phyloP scores from a whole-genome alignment of 2,888 invertebrate species.

The Philereme transversata region DNA sequence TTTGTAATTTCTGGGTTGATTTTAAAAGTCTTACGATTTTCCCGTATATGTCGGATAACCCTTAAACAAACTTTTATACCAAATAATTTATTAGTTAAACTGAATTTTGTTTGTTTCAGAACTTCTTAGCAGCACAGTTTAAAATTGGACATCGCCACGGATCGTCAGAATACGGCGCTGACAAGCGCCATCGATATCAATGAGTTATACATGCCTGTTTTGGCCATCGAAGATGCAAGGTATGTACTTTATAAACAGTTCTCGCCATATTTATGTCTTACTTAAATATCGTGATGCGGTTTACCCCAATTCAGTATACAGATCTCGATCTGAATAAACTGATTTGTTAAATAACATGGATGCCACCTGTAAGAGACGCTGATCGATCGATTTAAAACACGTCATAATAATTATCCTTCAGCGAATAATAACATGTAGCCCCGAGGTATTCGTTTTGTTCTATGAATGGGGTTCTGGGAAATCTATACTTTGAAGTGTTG shows the following conservation, averaged over 20 bases:
- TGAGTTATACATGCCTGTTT: slow-evolving; percentile 87
- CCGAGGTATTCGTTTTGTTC: slow-evolving; percentile 2
- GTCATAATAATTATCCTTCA: slow-evolving; percentile 21
- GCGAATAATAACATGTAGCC: slow-evolving; percentile 8
- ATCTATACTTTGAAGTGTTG: slow-evolving; percentile 10
- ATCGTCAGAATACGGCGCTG: slow-evolving; percentile 80
- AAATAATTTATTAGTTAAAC: not conserved
- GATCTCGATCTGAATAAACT: slow-evolving; percentile 9
- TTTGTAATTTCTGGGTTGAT: too few relatives aligned
- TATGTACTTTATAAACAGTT: slow-evolving; percentile 48
- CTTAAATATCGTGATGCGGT: not conserved
- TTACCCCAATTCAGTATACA: not conserved
- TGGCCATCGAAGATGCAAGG: slow-evolving; percentile 87
- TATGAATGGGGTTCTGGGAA: slow-evolving; percentile 20
- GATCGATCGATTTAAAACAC: too few relatives aligned
- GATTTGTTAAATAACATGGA: slow-evolving; percentile 9
- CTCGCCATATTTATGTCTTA: not conserved
- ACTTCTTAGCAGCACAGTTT: slow-evolving; percentile 38
- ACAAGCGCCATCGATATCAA: slow-evolving; percentile 83
- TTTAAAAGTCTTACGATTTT: too few relatives aligned
- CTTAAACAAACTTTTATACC: too few relatives aligned
- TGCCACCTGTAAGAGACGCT: slow-evolving; percentile 16
- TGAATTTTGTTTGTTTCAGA: slow-evolving; percentile 43
- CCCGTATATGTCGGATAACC: too few relatives aligned
- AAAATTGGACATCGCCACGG: slow-evolving; percentile 74